Evolutionary conservation across 2,888 invertebrate genomes (phyloP).

Genomic region (Atethmia centrago): DNA sequence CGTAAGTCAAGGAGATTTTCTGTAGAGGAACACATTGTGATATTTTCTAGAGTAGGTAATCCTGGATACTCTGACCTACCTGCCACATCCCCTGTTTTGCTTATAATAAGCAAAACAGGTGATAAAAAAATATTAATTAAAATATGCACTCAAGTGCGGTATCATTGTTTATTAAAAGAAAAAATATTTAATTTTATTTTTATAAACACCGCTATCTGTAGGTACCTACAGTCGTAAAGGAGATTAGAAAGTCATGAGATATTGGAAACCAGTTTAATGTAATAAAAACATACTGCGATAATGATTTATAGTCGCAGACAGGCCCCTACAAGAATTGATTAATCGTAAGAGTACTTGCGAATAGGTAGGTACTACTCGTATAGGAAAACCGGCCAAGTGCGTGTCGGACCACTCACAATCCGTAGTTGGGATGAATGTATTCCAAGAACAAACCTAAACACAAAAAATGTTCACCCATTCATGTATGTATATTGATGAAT

Average conservation of each 20-base stretch:
- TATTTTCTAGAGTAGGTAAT: not conserved
- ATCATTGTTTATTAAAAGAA: not conserved
- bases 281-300: not conserved
- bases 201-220: conserved; percentile 33
- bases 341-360: not conserved
- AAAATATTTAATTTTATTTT: conserved; percentile 21
- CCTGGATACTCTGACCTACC: too few species aligned
- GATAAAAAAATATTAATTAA: conserved; percentile 36
- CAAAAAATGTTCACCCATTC: too few species aligned
- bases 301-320: not conserved
- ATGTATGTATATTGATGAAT: too few species aligned
- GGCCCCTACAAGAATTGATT: not conserved
- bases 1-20: not conserved
- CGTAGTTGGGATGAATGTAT: too few species aligned
- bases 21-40: not conserved
- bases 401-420: too few species aligned
- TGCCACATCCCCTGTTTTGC: not conserved
- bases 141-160: not conserved
- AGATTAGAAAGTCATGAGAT: conserved; percentile 53
- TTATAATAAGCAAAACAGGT: not conserved
- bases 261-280: conserved; percentile 13
- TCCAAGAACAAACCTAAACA: too few species aligned
- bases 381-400: not conserved
- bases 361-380: not conserved
- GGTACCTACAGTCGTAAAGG: conserved; percentile 25